Evolutionary conservation across 1,140 invertebrate species (phyloP), one percentile per base, ranked within the genome.

Genomic region (Pseudoatta argentina): DNA sequence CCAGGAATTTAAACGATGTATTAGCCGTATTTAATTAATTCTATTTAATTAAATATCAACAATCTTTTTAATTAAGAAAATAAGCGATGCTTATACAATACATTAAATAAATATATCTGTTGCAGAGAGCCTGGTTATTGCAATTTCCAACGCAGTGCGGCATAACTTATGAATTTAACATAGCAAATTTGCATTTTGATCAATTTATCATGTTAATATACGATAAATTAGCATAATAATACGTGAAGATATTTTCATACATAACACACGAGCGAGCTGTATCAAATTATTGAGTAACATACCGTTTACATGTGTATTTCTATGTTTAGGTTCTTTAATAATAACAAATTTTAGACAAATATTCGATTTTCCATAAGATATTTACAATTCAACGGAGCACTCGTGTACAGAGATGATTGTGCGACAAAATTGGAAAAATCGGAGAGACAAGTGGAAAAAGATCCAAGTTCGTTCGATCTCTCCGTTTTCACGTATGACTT

Each of bases 391-490:
- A 57, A 57, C n/a, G 10, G 10, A 18, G 4, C 39, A 24, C n/a
- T 8, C 16, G 5, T 55, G n/a, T 12, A 7, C 16, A 16, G 27
- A 48, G 51, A n/a, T 30, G 59, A 44, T 51, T n/a, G 39, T 48
- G 14, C 64, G 51, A 78, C 51, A n/a, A 57, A 12, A 57, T 71
- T 71, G 51, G 16, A 71, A 53, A 55, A 4, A 39, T 71, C 63
- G 77, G 24, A 39, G 34, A 14, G 51, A 14, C 7, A 0, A 39
- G 30, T 79, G 27, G 61, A 89, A 24, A 51, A 51, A 14, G 48
- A 18, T 14, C 0, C 24, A 24, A 51, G 39, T 63, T 78, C 67
- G 81, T 87, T 85, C 86, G 78, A 89, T 78, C 82, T 69, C 71
- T 63, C 77, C 61, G 14, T 66, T 39, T 34, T 44, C 61, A 16